A percentile compares a stretch with the other conserved stretches of the same genome.
These are phyloP conservation scores for Casuarius casuarius DNA, from an alignment of 2,113 vertebrate genomes.

Conservation along the genomic window DNA sequence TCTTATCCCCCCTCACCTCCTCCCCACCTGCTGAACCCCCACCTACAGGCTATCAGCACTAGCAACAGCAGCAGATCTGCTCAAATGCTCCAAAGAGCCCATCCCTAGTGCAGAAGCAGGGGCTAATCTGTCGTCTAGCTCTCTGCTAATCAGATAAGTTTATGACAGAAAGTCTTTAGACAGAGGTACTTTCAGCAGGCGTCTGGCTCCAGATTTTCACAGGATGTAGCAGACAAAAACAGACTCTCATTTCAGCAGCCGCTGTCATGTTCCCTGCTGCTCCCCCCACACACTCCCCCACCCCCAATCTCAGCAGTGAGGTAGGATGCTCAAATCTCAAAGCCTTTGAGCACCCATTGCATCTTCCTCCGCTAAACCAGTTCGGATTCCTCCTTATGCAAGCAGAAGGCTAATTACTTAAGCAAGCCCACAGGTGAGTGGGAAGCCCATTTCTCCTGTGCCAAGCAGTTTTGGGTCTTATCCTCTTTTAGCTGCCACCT, in stretches of 20 bases:
- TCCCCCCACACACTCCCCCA: neutral
- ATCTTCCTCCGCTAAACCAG: neutral
- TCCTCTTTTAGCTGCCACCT: constrained; percentile 86
- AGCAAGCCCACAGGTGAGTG: constrained; percentile 70
- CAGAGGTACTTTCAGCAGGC: constrained; percentile 29
- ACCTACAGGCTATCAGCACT: neutral
- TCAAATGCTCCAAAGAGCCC: neutral
- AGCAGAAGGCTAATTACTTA: constrained; percentile 59
- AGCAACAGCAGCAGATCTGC: neutral
- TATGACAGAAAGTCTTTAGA: constrained; percentile 60
- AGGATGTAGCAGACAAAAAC: constrained; percentile 6
- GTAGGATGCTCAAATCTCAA: neutral
- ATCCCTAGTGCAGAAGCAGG: neutral
- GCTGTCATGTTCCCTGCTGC: neutral
- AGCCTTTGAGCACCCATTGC: constrained; percentile 17
- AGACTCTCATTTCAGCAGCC: neutral
- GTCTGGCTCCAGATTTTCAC: constrained; percentile 51
- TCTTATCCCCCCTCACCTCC: neutral
- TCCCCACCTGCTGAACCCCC: neutral
- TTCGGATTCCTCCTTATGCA: constrained; percentile 60
- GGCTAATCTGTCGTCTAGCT: constrained; percentile 52
- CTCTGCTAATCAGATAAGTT: constrained; percentile 67
- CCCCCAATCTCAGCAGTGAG: neutral
- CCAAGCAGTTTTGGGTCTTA: constrained; percentile 85
- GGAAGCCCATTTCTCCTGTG: constrained; percentile 78